A percentile compares a stretch with the other conserved stretches of the same genome.
phyloP scores from a whole-genome alignment of 2,888 invertebrate genomes.

The Mamestra brassicae region DNA sequence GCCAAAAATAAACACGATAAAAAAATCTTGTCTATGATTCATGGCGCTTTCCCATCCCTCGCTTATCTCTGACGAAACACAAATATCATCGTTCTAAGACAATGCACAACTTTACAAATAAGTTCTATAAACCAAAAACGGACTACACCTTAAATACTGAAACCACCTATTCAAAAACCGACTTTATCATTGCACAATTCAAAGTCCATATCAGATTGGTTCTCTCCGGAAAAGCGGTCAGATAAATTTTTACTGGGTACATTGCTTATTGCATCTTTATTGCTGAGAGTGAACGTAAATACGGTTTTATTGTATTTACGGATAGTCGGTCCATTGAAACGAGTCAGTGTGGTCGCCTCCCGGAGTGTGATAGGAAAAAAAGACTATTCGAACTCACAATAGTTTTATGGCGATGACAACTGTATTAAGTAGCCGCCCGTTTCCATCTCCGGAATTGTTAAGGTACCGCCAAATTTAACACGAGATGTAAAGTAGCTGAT shows the following conservation, averaged over 20 bases:
- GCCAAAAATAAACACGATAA: constrained; percentile 81
- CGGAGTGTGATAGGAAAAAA: constrained; percentile 82
- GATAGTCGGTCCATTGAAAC: constrained; percentile 80
- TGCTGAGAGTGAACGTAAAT: constrained; percentile 87
- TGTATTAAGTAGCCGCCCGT: constrained; percentile 80
- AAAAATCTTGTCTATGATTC: constrained; percentile 70
- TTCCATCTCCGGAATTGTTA: constrained; percentile 77
- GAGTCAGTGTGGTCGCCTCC: constrained; percentile 88
- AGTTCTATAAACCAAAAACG: constrained; percentile 78
- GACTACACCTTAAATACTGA: constrained; percentile 67
- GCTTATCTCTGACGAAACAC: constrained; percentile 84
- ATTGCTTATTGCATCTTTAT: constrained; percentile 87
- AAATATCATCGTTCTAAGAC: constrained; percentile 83
- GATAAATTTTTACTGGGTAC: constrained; percentile 79
- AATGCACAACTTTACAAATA: constrained; percentile 87
- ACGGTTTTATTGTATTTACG: constrained; percentile 89
- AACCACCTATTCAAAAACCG: constrained; percentile 55
- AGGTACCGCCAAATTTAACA: constrained; percentile 87
- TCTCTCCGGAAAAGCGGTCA: constrained; percentile 70
- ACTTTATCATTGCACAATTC: constrained; percentile 48
- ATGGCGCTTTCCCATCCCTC: constrained; percentile 78
- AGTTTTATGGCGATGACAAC: constrained; percentile 85
- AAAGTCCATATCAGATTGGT: constrained; percentile 59
- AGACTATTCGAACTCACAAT: constrained; percentile 80
- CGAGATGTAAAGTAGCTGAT: constrained; percentile 80